Base-by-base conservation (phyloP, 2,888 invertebrate genomes). In the Mylabris sibirica region DNA sequence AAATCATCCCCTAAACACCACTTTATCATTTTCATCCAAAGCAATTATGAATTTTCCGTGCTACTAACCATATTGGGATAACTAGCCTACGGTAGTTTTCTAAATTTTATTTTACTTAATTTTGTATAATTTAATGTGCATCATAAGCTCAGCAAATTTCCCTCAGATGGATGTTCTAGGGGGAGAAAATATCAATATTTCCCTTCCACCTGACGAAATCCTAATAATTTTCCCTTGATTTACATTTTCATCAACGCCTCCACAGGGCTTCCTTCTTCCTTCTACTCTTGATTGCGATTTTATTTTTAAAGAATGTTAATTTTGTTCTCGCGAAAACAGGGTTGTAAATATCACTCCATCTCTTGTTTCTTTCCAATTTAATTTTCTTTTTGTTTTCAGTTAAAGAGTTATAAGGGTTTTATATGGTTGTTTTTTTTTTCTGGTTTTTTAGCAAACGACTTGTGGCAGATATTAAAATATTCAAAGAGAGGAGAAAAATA, bases 31-130 rank as follows among this genome's bases (percentile, higher is more conserved):
- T 64, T 22, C 26, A 49, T 53, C 38, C 34, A 30, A 53, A 35
- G 49, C 68, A 68, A 68, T 68, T 68, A 68, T 60, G 61, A 65
- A 68, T 68, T 65, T 68, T 62, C 68, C 65, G 59, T 64, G 22
- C 65, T 68, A 22, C 26, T 26, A 67, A 34, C 9, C 64, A 35
- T 64, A 30, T 61, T 59, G 38, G 64, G 67, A 64, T 67, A 64
- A 60, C 49, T 60, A 63, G 35, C 69, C 63, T 38, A 49, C 17
- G 53, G 66, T 53, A 61, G 66, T 63, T 59, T 67, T 65, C 63
- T 63, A 60, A 65, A 67, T 65, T 70, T 67, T 65, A 24, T 22
- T 53, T 24, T 11, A 53, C 3, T 53, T 53, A 12, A 8, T 53
- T 53, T 22, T 53, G 3, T 20, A 20, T 5, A 49, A 17, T 17